Conservation (phyloP, 1,140 invertebrate species). For the Drosophila kurseongensis region DNA sequence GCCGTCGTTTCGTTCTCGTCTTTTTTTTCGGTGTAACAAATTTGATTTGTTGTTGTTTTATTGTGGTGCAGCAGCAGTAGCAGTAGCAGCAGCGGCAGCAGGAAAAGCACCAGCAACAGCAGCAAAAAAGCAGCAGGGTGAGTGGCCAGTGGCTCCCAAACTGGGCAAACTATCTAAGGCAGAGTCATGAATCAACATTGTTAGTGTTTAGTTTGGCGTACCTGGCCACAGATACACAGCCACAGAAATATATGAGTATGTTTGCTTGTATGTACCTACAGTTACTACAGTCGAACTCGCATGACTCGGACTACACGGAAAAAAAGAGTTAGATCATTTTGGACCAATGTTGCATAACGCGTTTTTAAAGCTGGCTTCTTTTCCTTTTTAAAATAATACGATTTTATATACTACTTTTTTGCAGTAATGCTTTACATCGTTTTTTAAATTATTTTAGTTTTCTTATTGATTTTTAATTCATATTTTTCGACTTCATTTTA, state of each 20-base stretch:
- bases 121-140: conserved; percentile 22
- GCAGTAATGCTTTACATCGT: too few species aligned
- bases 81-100: not conserved
- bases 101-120: not conserved
- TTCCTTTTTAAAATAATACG: too few species aligned
- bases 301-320: not conserved
- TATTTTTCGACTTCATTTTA: too few species aligned
- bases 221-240: conserved; percentile 20
- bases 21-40: conserved; percentile 50
- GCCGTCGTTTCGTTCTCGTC: not conserved
- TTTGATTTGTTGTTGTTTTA: conserved; percentile 41
- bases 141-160: conserved; percentile 34
- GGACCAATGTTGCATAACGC: not conserved
- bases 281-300: conserved; percentile 14
- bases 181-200: conserved; percentile 38
- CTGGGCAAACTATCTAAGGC: conserved; percentile 32
- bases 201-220: conserved; percentile 16
- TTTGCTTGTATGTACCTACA: conserved; percentile 10
- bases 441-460: too few species aligned
- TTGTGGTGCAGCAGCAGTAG: conserved; percentile 26
- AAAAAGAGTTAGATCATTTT: conserved; percentile 3
- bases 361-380: not conserved
- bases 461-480: too few species aligned
- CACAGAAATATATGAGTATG: conserved; percentile 9
- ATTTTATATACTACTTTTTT: too few species aligned